These are phyloP conservation scores for Catharus ustulatus DNA, from an alignment of 2,797 vertebrate species.

Conservation along the genomic window DNA sequence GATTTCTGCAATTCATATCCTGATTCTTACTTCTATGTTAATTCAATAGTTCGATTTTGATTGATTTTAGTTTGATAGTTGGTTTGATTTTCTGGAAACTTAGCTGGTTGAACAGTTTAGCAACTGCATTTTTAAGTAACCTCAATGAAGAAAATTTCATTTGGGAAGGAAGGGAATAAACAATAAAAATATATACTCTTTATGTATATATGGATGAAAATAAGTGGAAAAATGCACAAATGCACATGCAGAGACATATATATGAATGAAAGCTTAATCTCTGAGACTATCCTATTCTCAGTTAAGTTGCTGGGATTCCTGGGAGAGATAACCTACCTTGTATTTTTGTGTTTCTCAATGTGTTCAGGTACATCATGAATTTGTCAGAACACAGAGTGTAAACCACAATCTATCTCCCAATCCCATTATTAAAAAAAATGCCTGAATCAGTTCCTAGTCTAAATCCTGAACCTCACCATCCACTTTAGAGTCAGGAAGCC, in stretches of 20 bases:
- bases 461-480: not conserved
- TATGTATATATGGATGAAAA: not conserved
- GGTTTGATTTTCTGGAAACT: not conserved
- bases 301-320: not conserved
- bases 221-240: not conserved
- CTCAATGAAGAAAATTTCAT: not conserved
- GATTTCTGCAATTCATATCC: not conserved
- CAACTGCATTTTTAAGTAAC: not conserved
- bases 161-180: not conserved
- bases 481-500: not conserved
- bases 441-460: not conserved
- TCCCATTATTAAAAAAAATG: not conserved
- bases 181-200: not conserved
- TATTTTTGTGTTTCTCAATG: not conserved
- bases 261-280: not conserved
- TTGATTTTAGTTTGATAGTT: not conserved
- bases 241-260: accelerated
- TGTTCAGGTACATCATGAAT: not conserved
- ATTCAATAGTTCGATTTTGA: not conserved
- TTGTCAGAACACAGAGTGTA: not conserved
- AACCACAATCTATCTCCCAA: not conserved
- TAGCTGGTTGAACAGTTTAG: not conserved
- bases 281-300: not conserved
- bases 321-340: not conserved
- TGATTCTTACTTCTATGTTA: not conserved